Evolutionary conservation across 2,113 vertebrate genomes (phyloP).

Genomic region (Chaenocephalus aceratus): DNA sequence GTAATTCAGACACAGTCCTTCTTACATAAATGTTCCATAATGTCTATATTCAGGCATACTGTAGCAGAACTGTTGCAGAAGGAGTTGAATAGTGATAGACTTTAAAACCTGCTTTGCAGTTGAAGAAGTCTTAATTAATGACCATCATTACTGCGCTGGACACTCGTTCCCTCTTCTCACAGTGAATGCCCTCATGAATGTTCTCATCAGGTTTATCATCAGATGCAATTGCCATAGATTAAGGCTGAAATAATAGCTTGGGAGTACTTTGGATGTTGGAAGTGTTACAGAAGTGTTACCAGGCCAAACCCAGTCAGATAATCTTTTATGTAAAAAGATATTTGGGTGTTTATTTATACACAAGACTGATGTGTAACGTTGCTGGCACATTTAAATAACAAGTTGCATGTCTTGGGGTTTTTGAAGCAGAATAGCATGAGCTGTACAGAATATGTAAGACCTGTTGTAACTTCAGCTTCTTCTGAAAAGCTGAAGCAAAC

Average conservation of each 20-base stretch:
- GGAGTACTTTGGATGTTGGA: neutral
- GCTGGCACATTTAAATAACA: neutral
- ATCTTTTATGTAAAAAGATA: neutral
- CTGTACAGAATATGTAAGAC: too few relatives aligned
- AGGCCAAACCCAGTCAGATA: neutral
- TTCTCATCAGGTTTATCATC: neutral
- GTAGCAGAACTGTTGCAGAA: neutral
- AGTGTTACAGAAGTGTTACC: neutral
- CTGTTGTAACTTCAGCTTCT: neutral
- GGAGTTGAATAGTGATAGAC: neutral
- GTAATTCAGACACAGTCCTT: neutral
- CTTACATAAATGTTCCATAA: neutral
- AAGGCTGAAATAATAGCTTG: neutral
- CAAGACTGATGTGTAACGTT: neutral
- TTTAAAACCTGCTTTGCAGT: neutral
- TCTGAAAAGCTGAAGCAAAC: neutral
- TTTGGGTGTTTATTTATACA: neutral
- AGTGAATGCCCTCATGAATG: neutral
- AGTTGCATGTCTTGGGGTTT: neutral
- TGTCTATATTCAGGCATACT: neutral
- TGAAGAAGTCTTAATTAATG: neutral
- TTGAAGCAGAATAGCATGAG: neutral
- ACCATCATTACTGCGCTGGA: neutral
- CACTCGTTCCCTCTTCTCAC: conserved; percentile 4
- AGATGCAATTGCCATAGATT: neutral